Evolutionary conservation across 2,888 invertebrate genomes (phyloP).

Genomic region (Eretmocerus hayati): DNA sequence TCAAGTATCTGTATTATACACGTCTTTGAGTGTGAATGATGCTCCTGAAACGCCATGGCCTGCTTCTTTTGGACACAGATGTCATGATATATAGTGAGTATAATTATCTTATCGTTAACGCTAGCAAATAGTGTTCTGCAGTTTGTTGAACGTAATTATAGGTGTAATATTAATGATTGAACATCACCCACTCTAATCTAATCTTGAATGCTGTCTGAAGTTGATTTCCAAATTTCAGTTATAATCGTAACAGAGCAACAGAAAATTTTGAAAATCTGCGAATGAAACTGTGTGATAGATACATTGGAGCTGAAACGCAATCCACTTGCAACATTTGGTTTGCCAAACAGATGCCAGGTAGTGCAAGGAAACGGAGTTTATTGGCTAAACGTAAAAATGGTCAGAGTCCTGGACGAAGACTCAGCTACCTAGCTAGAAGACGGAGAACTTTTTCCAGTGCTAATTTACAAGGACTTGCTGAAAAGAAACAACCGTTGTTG

Average conservation of each 20-base stretch:
- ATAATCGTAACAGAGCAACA: conserved; percentile 61
- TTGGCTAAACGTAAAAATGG: conserved; percentile 52
- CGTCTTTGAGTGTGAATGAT: conserved; percentile 41
- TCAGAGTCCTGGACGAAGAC: conserved; percentile 67
- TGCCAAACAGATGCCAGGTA: conserved; percentile 54
- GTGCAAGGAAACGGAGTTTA: conserved; percentile 57
- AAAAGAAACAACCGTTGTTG: conserved; percentile 55
- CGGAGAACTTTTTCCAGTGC: conserved; percentile 71
- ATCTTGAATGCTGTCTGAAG: too few relatives aligned
- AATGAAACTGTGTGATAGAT: conserved; percentile 61
- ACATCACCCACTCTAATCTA: too few relatives aligned
- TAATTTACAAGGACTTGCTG: conserved; percentile 49
- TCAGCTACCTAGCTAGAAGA: conserved; percentile 70
- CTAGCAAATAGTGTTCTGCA: too few relatives aligned
- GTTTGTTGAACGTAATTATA: too few relatives aligned
- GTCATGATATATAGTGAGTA: conserved; percentile 68
- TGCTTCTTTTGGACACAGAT: conserved; percentile 55
- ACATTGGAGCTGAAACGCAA: conserved; percentile 69
- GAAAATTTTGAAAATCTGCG: conserved; percentile 66
- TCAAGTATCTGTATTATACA: conserved; percentile 38
- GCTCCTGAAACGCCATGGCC: conserved; percentile 52
- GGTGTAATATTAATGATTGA: too few relatives aligned
- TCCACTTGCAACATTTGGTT: conserved; percentile 57
- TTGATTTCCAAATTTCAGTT: conserved; percentile 50
- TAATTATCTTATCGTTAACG: neutral